These are phyloP conservation scores for Andrena marginata DNA, from an alignment of 2,888 invertebrate genomes.

Conservation along the genomic window DNA sequence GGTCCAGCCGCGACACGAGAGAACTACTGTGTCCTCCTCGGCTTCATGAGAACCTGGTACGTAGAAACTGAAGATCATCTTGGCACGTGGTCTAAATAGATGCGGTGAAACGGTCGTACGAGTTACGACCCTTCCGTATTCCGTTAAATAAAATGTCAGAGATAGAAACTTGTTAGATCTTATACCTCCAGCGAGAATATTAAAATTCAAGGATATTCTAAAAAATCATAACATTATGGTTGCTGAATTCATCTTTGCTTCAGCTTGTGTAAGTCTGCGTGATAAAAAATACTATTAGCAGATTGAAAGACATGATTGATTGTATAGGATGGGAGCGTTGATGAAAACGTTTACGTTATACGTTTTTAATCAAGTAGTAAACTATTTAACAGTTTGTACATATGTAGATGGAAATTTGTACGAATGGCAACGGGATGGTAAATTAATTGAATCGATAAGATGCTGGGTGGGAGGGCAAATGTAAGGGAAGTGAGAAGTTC, in stretches of 20 bases:
- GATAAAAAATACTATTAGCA: too few relatives aligned
- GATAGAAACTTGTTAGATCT: not conserved
- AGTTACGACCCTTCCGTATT: not conserved
- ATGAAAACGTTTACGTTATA: too few relatives aligned
- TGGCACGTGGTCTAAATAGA: conserved; percentile 73
- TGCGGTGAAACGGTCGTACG: not conserved
- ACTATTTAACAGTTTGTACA: too few relatives aligned
- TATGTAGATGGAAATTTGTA: too few relatives aligned
- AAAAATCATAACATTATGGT: too few relatives aligned
- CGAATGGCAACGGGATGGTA: too few relatives aligned
- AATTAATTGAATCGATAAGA: not conserved
- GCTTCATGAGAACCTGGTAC: conserved; percentile 74
- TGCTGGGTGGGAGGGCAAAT: not conserved
- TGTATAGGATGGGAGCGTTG: too few relatives aligned
- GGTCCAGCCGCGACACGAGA: conserved; percentile 36
- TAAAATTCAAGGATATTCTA: too few relatives aligned
- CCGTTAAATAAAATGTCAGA: not conserved
- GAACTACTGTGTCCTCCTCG: conserved; percentile 29
- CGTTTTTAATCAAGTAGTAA: too few relatives aligned
- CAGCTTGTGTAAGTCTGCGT: too few relatives aligned
- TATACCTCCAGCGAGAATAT: not conserved
- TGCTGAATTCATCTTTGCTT: too few relatives aligned
- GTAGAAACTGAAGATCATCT: conserved; percentile 81
- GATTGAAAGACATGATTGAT: too few relatives aligned
- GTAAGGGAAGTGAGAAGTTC: not conserved